Evolutionary conservation across 2,113 vertebrate genomes (phyloP).

Genomic region (Neolamprologus caudopunctatus): DNA sequence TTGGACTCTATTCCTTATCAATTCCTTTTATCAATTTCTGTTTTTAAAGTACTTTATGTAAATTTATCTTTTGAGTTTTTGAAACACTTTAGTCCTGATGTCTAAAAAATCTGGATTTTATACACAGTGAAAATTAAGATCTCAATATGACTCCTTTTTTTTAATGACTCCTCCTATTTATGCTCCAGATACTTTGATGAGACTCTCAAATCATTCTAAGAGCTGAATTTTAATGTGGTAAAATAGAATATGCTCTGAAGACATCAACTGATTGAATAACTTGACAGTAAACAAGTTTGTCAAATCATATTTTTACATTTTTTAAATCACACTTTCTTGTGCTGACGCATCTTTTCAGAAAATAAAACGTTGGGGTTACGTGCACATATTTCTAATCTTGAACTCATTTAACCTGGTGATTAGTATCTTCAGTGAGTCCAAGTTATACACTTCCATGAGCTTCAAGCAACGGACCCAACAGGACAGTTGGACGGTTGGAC

Average conservation of each 20-base stretch:
- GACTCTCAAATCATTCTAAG: background rate
- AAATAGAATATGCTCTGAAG: background rate
- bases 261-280: background rate
- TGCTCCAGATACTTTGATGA: background rate
- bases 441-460: background rate
- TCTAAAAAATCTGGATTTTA: background rate
- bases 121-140: background rate
- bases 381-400: background rate
- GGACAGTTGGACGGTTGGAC: background rate
- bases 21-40: background rate
- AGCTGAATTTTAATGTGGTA: background rate
- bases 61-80: background rate
- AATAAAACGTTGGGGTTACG: background rate
- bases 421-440: background rate
- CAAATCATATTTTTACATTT: background rate
- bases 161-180: background rate
- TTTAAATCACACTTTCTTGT: background rate
- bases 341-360: background rate
- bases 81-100: background rate
- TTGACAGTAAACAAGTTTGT: background rate
- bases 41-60: background rate
- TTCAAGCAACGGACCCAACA: background rate
- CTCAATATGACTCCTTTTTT: background rate
- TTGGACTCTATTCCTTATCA: background rate
- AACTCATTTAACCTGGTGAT: background rate